Evolutionary conservation across 2,888 invertebrate species (phyloP).

Genomic region (Tachina grossa): DNA sequence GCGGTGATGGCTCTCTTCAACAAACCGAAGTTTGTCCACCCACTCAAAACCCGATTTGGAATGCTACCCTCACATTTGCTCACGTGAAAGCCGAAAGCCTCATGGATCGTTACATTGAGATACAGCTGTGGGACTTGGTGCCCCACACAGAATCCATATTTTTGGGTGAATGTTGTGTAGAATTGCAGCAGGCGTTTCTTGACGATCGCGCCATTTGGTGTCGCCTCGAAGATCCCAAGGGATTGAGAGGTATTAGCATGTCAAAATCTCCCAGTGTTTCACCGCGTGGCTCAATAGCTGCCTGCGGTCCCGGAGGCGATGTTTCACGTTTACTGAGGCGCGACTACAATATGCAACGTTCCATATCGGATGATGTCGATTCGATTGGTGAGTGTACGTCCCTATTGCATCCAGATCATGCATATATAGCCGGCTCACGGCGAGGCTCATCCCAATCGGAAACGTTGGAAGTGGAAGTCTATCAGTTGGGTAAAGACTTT

Average conservation of each 20-base stretch:
- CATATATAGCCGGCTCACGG: constrained; percentile 90
- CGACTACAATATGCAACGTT: constrained; percentile 90
- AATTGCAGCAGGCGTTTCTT: constrained; percentile 88
- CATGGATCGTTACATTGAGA: constrained; percentile 91
- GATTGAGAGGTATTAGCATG: constrained; percentile 84
- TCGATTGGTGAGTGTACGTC: constrained; percentile 90
- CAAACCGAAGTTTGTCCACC: constrained; percentile 94
- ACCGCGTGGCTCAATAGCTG: constrained; percentile 88
- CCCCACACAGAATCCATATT: constrained; percentile 92
- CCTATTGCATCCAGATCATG: constrained; percentile 93
- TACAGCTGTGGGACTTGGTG: constrained; percentile 94
- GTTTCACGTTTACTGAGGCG: constrained; percentile 87
- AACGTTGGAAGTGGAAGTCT: constrained; percentile 92
- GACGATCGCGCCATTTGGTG: constrained; percentile 96
- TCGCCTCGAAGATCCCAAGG: constrained; percentile 90
- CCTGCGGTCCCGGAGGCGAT: constrained; percentile 84
- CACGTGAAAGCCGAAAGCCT: constrained; percentile 91
- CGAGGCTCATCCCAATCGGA: constrained; percentile 95
- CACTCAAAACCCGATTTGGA: constrained; percentile 95
- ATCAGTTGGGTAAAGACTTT: constrained; percentile 93
- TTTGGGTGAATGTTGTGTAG: constrained; percentile 90
- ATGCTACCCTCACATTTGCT: constrained; percentile 93
- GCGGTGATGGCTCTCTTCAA: constrained; percentile 89
- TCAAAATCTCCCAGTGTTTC: constrained; percentile 90
- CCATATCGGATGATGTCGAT: constrained; percentile 89